These are phyloP conservation scores for Latrodectus elegans DNA, from an alignment of 2,888 invertebrate genomes.

Conservation along the genomic window DNA sequence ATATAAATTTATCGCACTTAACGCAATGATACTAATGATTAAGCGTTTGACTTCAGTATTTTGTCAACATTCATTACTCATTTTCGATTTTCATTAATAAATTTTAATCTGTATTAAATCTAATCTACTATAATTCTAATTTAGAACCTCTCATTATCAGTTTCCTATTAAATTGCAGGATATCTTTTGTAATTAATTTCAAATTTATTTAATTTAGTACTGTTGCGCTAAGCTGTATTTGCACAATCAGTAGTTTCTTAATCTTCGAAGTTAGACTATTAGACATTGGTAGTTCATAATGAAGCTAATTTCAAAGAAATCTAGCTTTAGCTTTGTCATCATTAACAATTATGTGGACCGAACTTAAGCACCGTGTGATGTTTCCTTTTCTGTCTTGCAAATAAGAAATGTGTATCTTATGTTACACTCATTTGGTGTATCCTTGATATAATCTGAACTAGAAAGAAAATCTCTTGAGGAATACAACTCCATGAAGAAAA, in stretches of 20 bases:
- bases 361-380: slow-evolving; percentile 17
- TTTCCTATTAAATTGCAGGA: slow-evolving; percentile 3
- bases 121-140: not conserved
- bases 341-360: slow-evolving; percentile 12
- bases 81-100: not conserved
- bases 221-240: slow-evolving; percentile 12
- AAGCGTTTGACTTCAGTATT: too few relatives aligned
- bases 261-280: slow-evolving; percentile 33
- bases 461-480: not conserved
- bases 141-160: not conserved
- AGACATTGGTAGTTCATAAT: slow-evolving; percentile 9
- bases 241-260: slow-evolving; percentile 45
- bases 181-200: not conserved
- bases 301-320: not conserved
- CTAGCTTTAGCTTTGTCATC: slow-evolving; percentile 1
- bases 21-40: slow-evolving; percentile 12
- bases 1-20: slow-evolving; percentile 11
- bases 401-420: too few relatives aligned
- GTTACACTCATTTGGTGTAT: too few relatives aligned
- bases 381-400: not conserved
- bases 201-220: not conserved
- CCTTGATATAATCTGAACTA: too few relatives aligned
- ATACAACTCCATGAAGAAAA: not conserved
- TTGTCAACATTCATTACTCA: not conserved
- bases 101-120: not conserved